Percentiles rank a stretch among this genome's conserved stretches.
These are phyloP conservation scores for Leucopsar rothschildi DNA, from an alignment of 2,113 vertebrate species.

Conservation along the genomic window DNA sequence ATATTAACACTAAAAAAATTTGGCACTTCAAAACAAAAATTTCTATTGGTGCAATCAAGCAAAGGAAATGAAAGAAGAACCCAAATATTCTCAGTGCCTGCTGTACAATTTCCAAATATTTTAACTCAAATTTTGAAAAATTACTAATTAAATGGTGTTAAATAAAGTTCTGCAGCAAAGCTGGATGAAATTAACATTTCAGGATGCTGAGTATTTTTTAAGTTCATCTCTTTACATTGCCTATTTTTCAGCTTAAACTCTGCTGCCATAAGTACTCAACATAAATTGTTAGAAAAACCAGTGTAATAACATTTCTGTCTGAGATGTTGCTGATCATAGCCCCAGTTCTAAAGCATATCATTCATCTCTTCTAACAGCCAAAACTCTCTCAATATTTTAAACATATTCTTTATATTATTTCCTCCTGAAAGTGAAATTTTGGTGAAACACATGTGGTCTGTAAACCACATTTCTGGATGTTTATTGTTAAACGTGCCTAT, in stretches of 20 bases:
- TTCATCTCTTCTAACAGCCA: not conserved
- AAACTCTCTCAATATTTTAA: not conserved
- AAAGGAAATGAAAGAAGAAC: not conserved
- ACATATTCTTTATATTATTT: not conserved
- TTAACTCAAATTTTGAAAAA: not conserved
- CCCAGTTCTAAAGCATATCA: not conserved
- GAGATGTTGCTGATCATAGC: not conserved
- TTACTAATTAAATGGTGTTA: not conserved
- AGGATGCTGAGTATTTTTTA: not conserved
- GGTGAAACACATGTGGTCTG: not conserved
- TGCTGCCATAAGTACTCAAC: not conserved
- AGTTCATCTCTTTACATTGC: not conserved
- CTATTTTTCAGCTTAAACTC: not conserved
- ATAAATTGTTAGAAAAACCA: not conserved
- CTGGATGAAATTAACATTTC: not conserved
- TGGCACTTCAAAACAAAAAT: not conserved
- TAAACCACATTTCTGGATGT: not conserved
- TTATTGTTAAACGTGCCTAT: not conserved
- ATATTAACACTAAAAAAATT: not conserved
- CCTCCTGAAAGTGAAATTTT: not conserved
- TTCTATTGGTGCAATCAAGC: not conserved
- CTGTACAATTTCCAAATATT: not conserved
- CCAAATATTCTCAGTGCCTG: not conserved
- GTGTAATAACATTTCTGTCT: not conserved
- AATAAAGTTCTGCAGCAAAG: not conserved